A percentile compares a stretch with the other conserved stretches of the same genome.
phyloP scores from a whole-genome alignment of 1,140 invertebrate species.

The Ceratina japonica region DNA sequence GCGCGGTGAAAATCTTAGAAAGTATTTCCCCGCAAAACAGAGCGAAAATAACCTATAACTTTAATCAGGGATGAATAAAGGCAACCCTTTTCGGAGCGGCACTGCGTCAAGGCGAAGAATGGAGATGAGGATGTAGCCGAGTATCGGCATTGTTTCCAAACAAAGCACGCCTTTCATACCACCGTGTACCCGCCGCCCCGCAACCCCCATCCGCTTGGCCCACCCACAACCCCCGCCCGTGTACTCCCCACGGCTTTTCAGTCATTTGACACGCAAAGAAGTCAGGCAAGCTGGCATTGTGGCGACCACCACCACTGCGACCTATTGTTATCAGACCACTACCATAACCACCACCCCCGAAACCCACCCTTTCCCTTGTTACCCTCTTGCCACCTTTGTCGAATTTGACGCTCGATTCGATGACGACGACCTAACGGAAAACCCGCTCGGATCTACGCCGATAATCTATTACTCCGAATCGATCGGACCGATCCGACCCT shows the following conservation, averaged over 20 bases:
- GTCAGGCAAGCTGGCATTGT: conserved; percentile 78
- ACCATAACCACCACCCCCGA: conserved; percentile 65
- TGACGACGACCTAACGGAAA: background rate
- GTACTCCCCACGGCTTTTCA: conserved; percentile 75
- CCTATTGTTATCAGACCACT: conserved; percentile 76
- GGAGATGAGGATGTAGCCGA: conserved; percentile 80
- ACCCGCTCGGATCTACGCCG: background rate
- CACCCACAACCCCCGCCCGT: conserved; percentile 60
- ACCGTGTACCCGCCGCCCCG: conserved; percentile 66
- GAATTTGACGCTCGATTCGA: conserved; percentile 41
- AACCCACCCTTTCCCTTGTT: conserved; percentile 37
- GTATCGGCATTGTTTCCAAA: conserved; percentile 81
- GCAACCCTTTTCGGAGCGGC: conserved; percentile 74
- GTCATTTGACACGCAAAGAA: conserved; percentile 81
- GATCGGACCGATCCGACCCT: too few species aligned
- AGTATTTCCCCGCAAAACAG: conserved; percentile 63
- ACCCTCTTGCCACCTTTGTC: conserved; percentile 54
- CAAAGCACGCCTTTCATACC: conserved; percentile 79
- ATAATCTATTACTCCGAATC: too few species aligned
- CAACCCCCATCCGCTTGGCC: conserved; percentile 56
- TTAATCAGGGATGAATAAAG: conserved; percentile 77
- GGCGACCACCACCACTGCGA: conserved; percentile 67
- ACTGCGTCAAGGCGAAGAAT: conserved; percentile 79
- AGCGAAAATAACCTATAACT: conserved; percentile 77
- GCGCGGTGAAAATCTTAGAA: conserved; percentile 54